Conservation (phyloP, 2,888 invertebrate genomes). For the Sepiola atlantica region DNA sequence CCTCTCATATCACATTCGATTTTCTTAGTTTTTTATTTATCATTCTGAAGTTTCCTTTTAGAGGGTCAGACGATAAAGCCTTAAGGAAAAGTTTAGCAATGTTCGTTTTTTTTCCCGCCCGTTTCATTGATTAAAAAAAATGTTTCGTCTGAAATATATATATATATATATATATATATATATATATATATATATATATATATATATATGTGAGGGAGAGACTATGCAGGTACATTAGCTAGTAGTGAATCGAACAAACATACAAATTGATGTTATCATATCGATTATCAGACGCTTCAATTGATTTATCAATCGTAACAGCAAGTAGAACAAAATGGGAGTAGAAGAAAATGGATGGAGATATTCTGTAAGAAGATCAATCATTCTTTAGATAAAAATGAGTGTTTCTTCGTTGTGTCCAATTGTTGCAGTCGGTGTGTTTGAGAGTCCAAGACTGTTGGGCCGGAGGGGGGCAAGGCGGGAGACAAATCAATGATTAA, state of each 20-base stretch:
- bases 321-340: no score
- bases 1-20: no score
- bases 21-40: no score
- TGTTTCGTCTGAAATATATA: no score
- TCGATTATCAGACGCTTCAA: background rate
- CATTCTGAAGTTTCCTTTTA: no score
- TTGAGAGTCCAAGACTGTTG: background rate
- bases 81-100: no score
- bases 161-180: background rate
- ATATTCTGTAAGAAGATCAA: background rate
- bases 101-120: no score
- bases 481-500: background rate
- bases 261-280: background rate
- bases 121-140: no score
- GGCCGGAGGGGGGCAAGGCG: background rate
- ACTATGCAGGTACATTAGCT: background rate
- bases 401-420: constrained; percentile 32
- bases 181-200: background rate
- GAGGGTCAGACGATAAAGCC: no score
- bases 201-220: background rate
- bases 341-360: background rate
- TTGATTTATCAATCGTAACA: background rate
- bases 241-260: background rate
- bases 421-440: background rate
- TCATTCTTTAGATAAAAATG: background rate